Conservation (phyloP, 2,888 invertebrate species). For the Kuschelorhynchus macadamiae region DNA sequence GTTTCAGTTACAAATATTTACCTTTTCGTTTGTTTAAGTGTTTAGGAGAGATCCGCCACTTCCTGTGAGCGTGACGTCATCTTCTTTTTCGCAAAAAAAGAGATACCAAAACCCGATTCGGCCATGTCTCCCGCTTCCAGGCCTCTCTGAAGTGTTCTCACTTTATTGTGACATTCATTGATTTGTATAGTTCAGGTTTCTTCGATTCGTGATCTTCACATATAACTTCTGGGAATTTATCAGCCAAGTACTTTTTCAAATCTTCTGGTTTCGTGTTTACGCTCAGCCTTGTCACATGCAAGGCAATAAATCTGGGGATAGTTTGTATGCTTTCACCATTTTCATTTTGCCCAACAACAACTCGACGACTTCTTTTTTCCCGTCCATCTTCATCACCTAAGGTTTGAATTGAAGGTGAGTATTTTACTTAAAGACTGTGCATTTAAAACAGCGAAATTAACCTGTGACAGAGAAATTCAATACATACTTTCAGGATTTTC, state of each 20-base stretch:
- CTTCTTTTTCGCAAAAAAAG: not conserved
- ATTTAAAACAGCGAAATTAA: too few species aligned
- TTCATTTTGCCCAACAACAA: conserved; percentile 3
- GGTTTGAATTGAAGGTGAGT: not conserved
- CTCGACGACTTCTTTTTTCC: conserved; percentile 2
- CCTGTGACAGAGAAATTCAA: too few species aligned
- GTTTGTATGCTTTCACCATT: not conserved
- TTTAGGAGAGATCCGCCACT: too few species aligned
- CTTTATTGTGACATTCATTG: conserved; percentile 28
- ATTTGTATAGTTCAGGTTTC: conserved; percentile 18
- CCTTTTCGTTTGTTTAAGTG: too few species aligned
- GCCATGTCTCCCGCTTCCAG: conserved; percentile 14
- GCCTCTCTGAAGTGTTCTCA: conserved; percentile 11
- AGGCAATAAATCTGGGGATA: not conserved
- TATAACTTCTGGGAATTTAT: conserved; percentile 20
- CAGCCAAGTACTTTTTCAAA: not conserved
- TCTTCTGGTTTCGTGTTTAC: conserved; percentile 17
- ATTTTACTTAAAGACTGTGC: not conserved
- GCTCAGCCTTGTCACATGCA: not conserved
- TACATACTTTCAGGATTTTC: too few species aligned
- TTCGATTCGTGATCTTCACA: conserved; percentile 18
- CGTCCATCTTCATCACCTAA: not conserved
- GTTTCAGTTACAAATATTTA: too few species aligned
- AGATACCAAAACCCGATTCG: conserved; percentile 15
- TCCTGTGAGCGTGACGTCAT: too few species aligned